A percentile compares a stretch with the other conserved stretches of the same genome.
Evolutionary conservation across 2,888 invertebrate species (phyloP).

Genomic region (Anthophora plumipes): DNA sequence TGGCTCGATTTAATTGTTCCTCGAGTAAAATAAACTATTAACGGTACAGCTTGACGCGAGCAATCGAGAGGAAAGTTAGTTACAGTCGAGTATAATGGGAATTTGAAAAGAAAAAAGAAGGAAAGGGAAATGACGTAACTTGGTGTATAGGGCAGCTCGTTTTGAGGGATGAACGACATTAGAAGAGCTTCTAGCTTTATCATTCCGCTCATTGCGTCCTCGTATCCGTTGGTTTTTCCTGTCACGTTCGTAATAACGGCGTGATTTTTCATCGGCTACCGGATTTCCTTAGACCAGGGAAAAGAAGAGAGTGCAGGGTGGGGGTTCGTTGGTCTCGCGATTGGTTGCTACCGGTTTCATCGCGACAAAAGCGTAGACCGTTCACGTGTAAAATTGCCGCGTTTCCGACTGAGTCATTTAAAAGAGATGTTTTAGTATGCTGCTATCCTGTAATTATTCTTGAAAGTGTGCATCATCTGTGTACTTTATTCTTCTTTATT

Average conservation of each 20-base stretch:
- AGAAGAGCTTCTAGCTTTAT: conserved; percentile 24
- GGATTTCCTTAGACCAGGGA: conserved; percentile 10
- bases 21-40: conserved; percentile 1
- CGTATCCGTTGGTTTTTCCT: conserved; percentile 15
- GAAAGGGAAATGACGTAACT: neutral
- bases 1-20: conserved; percentile 8
- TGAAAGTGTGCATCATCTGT: neutral
- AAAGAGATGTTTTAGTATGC: neutral
- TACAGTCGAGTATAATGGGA: conserved; percentile 24
- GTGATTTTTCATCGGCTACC: conserved; percentile 36
- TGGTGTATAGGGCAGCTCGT: neutral
- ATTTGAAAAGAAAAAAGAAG: conserved; percentile 17
- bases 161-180: conserved; percentile 27
- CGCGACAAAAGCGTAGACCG: neutral
- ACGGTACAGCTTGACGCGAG: conserved; percentile 2
- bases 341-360: neutral
- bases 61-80: conserved; percentile 24
- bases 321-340: too few species aligned
- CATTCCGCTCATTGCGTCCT: conserved; percentile 13
- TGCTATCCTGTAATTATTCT: conserved; percentile 14
- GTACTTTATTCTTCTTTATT: too few species aligned
- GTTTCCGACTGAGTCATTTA: neutral
- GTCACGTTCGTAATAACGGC: conserved; percentile 10
- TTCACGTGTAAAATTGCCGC: neutral
- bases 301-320: neutral